phyloP scores from a whole-genome alignment of 2,888 invertebrate species.

The Yponomeuta malinellus region DNA sequence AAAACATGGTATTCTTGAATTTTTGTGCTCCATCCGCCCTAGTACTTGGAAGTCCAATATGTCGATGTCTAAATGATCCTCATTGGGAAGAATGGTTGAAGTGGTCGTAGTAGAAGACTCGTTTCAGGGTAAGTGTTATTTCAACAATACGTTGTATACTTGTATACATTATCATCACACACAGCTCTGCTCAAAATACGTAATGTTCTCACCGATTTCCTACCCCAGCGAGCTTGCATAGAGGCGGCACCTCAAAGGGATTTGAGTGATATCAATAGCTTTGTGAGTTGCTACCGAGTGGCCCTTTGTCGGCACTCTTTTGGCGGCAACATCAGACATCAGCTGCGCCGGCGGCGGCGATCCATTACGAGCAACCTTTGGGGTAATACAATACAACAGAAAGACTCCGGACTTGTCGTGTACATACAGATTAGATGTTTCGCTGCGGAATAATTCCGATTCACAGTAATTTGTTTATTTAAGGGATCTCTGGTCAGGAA shows the following conservation, averaged over 20 bases:
- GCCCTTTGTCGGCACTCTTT: conserved; percentile 59
- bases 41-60: too few species aligned
- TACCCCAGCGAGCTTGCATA: conserved; percentile 5
- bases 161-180: too few species aligned
- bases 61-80: too few species aligned
- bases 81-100: too few species aligned
- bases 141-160: too few species aligned
- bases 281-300: conserved; percentile 54
- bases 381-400: neutral
- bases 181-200: neutral
- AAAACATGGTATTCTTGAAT: too few species aligned
- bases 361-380: conserved; percentile 43
- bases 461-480: too few species aligned
- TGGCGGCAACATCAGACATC: conserved; percentile 29
- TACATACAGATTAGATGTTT: neutral
- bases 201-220: neutral
- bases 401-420: neutral
- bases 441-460: neutral
- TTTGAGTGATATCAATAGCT: conserved; percentile 69
- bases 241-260: conserved; percentile 40
- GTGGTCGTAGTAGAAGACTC: too few species aligned
- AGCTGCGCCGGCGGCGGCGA: conserved; percentile 48
- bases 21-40: too few species aligned
- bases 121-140: too few species aligned
- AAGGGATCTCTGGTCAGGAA: too few species aligned